Evolutionary conservation across 1,140 invertebrate species (phyloP), one percentile per base, ranked within the genome.

Genomic region (Aphelenchoides fujianensis): DNA sequence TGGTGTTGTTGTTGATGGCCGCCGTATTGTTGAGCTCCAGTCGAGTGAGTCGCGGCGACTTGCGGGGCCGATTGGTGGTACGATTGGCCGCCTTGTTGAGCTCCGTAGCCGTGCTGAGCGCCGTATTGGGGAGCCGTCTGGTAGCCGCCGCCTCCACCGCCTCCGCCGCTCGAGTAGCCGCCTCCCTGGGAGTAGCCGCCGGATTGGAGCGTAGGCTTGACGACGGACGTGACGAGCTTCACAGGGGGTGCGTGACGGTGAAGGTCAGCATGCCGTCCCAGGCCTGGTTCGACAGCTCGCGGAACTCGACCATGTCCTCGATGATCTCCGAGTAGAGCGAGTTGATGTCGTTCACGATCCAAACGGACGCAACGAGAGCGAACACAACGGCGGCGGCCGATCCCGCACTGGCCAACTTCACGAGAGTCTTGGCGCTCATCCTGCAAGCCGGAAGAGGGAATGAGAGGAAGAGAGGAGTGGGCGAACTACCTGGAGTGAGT

Each of bases 221-320:
- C 7, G 7, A 69, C 54, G 64, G 32, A 7, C 9, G 7, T 68
- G 19, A 69, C 27, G 31, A 16, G 63, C 7, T 16, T 63, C 19
- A 41, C 59, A n/a, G 59, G 2, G 3, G n/a, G 3, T 68, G 7
- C 32, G 55, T 5, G 5, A 59, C 59, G 68, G 9, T 63, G 30
- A 64, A 31, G 23, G n/a, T 70, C 19, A 71, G 16, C 69, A 71
- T 71, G 27, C 30, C 69, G n/a, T 70, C 37, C 69, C 69, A 71
- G 32, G 69, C 68, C 1, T 71, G 27, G 19, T 71, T 68, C 5
- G 69, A 54, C 27, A n/a, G 34, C n/a, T 19, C 27, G 37, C 54
- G 16, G 32, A 71, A 71, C 2, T 37, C 63, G 16, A 41, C 16
- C 63, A 66, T 66, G 27, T 66, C 63, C 23, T 36, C 27, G 36